A percentile compares a stretch with the other conserved stretches of the same genome.
phyloP scores from a whole-genome alignment of 1,140 invertebrate genomes.

The Lordiphosa collinella region DNA sequence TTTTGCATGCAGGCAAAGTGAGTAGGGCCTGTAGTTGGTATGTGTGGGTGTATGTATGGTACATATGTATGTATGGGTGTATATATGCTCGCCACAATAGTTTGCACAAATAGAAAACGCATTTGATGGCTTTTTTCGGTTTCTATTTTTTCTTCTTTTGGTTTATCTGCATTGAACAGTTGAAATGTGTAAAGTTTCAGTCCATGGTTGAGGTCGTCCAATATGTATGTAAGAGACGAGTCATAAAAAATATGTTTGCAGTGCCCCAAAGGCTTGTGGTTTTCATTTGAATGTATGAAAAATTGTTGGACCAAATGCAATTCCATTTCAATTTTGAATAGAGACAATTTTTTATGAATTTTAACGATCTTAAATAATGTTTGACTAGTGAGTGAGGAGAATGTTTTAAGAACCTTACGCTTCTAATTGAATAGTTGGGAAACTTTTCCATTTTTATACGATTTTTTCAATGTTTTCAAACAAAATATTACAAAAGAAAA shows the following conservation, averaged over 20 bases:
- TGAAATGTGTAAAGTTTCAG: conserved; percentile 4
- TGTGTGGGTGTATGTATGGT: conserved; percentile 8
- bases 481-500: too few relatives aligned
- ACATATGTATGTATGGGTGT: neutral
- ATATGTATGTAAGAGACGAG: conserved; percentile 6
- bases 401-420: too few relatives aligned
- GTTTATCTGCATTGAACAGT: conserved; percentile 15
- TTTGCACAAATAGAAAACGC: conserved; percentile 42
- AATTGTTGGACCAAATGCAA: too few relatives aligned
- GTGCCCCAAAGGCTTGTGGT: too few relatives aligned
- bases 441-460: too few relatives aligned
- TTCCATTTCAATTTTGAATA: too few relatives aligned
- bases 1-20: conserved; percentile 47
- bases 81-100: conserved; percentile 30
- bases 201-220: neutral
- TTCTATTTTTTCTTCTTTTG: conserved; percentile 6
- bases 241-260: neutral
- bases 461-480: too few relatives aligned
- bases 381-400: too few relatives aligned
- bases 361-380: too few relatives aligned
- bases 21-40: conserved; percentile 4
- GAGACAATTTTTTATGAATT: too few relatives aligned
- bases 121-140: conserved; percentile 10
- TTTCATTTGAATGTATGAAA: too few relatives aligned
- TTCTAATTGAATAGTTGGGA: too few relatives aligned